Evolutionary conservation across 1,140 invertebrate species (phyloP).

Genomic region (Probaryconus sp.): DNA sequence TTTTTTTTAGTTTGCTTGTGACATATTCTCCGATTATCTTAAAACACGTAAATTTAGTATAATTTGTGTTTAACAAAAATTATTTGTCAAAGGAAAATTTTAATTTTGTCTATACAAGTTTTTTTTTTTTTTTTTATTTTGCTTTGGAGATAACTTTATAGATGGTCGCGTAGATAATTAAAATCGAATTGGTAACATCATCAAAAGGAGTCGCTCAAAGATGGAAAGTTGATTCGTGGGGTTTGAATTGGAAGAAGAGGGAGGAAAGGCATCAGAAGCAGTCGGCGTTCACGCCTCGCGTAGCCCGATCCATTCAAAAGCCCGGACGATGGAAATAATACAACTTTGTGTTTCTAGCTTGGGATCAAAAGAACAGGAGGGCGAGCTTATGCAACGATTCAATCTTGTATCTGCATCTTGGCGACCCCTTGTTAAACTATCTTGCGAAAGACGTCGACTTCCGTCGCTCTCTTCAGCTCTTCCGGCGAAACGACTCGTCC

Average conservation of each 20-base stretch:
- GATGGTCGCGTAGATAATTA: background rate
- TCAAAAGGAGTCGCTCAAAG: constrained; percentile 37
- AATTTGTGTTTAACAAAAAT: no score
- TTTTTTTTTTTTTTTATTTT: no score
- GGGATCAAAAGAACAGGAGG: constrained; percentile 72
- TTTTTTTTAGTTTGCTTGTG: no score
- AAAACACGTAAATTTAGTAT: no score
- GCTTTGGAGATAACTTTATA: background rate
- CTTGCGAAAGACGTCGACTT: constrained; percentile 58
- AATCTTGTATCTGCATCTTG: constrained; percentile 66
- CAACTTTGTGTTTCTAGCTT: constrained; percentile 75
- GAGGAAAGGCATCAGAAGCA: constrained; percentile 60
- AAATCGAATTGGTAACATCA: constrained; percentile 65
- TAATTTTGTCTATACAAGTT: no score
- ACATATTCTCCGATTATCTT: no score
- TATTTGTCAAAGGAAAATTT: no score
- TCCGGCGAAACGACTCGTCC: constrained; percentile 47
- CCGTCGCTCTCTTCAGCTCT: constrained; percentile 39
- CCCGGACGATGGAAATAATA: constrained; percentile 74
- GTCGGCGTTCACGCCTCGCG: constrained; percentile 72
- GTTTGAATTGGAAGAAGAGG: constrained; percentile 28
- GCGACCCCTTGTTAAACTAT: constrained; percentile 50
- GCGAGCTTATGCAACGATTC: constrained; percentile 57
- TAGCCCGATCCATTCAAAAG: constrained; percentile 73
- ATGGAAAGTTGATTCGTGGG: constrained; percentile 36